A percentile compares a stretch with the other conserved stretches of the same genome.
phyloP scores from a whole-genome alignment of 2,888 invertebrate species.

The Pandemis heparana region DNA sequence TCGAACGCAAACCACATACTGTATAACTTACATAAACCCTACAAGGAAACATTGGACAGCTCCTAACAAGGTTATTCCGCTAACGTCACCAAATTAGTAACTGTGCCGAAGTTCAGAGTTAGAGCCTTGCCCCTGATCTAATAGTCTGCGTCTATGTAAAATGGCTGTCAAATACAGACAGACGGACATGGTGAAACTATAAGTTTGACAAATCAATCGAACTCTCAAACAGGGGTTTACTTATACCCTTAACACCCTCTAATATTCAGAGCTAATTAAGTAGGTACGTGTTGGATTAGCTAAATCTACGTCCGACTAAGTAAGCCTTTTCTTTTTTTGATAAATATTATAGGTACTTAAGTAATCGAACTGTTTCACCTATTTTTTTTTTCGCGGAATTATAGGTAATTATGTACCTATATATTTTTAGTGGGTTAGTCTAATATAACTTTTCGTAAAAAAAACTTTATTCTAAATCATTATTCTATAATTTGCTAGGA shows the following conservation, averaged over 20 bases:
- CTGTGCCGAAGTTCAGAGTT: conserved; percentile 8
- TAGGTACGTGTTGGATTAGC: no score
- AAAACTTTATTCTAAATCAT: no score
- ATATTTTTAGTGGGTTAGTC: no score
- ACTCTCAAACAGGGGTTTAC: neutral
- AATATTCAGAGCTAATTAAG: no score
- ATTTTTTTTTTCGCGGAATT: no score
- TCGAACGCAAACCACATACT: neutral
- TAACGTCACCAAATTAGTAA: conserved; percentile 2
- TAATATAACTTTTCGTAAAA: no score
- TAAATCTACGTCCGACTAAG: no score
- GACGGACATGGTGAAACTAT: conserved; percentile 6
- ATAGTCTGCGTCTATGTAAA: neutral
- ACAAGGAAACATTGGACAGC: conserved; percentile 4
- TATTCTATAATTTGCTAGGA: no score
- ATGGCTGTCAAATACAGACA: conserved; percentile 7
- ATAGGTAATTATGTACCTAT: no score
- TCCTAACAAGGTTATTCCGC: conserved; percentile 6
- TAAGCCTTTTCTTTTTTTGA: no score
- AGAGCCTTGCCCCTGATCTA: neutral
- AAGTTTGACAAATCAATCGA: neutral
- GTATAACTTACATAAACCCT: neutral
- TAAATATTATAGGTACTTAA: no score
- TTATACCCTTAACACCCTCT: neutral
- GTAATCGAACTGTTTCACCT: no score